Evolutionary conservation across 2,888 invertebrate species (phyloP), one percentile per base, ranked within the genome.

Genomic region (Apocheima hispidaria): DNA sequence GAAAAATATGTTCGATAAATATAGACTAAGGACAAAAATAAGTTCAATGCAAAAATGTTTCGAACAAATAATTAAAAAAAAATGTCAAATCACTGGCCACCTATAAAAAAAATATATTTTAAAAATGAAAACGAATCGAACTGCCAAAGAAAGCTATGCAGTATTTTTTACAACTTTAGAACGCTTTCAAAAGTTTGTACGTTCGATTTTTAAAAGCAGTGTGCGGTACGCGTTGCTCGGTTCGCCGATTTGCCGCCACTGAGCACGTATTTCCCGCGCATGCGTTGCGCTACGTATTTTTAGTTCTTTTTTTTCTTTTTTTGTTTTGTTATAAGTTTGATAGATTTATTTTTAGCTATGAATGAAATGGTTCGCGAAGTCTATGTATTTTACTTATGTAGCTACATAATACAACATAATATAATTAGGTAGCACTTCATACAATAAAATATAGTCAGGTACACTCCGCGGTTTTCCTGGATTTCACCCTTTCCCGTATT

Each of bases 181-280:
- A 40, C 40, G 28, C 18, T 12, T 30, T 44, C 21, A 23, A 50
- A 60, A 60, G 55, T 60, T 60, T 55, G 3, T 35, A 20, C 55
- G 60, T 30, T 43, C 54, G 43, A n/a, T 30, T 23, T 49, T 51
- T 33, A 28, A 51, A 46, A n/a, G 30, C 50, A 14, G 41, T 12
- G 38, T 18, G 46, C 40, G 56, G 41, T 52, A 57, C 61, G 61
- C 48, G 50, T 14, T 3, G 5, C 33, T 23, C 48, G 41, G 26
- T 36, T 36, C 52, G 30, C 21, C 20, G 21, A 7, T 62, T 62
- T 62, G 36, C 61, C 61, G 61, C 61, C 61, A 62, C 61, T 62
- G 61, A 57, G 40, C 26, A 2, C 6, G 35, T 9, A 7, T 40
- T 54, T 38, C 46, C 28, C 38, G 30, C 61, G 61, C 61, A 56